Evolutionary conservation across 2,888 invertebrate species (phyloP), one percentile per base, ranked within the genome.

Genomic region (Ornithoptera alexandrae): DNA sequence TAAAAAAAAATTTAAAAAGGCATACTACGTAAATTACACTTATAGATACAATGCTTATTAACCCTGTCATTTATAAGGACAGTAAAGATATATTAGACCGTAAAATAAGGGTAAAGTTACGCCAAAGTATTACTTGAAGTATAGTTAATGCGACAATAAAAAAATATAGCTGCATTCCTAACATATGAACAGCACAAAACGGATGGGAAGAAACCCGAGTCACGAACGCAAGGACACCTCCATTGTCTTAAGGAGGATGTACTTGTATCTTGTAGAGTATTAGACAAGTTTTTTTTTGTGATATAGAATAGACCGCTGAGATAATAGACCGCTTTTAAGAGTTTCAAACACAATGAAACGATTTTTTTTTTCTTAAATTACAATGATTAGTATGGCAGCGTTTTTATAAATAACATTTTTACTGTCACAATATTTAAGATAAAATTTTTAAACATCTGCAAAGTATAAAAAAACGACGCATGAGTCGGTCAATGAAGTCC

Each of bases 241-340:
- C 73, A 80, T 83, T 82, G 81, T 80, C 73, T 76, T 68, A 63
- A 72, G 74, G 77, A 82, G 81, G 82, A 83, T 81, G 79, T 75
- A 69, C 72, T 58, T 22, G 22, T 58, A 22, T 58, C 73, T 74
- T 76, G 78, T 81, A 80, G 75, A 76, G 71, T 73, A 67, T 75
- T 73, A 76, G 72, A 70, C 73, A 68, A 68, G 68, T 70, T 72
- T 75, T 46, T 76, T 78, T 77, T 70, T 66, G n/a, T 60, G 50
- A 68, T 66, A 60, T 46, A 65, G 59, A 70, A 69, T 67, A 22
- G 22, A 22, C 22, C 42, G 50, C 62, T 60, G 42, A 68, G 22
- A 39, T 67, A 68, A 73, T 64, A 69, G 63, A 68, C 61, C 63
- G 65, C 66, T 75, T 70, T 62, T n/a, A 53, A 53, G 53, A n/a